phyloP scores from a whole-genome alignment of 2,797 vertebrate species.

The Lacerta agilis region DNA sequence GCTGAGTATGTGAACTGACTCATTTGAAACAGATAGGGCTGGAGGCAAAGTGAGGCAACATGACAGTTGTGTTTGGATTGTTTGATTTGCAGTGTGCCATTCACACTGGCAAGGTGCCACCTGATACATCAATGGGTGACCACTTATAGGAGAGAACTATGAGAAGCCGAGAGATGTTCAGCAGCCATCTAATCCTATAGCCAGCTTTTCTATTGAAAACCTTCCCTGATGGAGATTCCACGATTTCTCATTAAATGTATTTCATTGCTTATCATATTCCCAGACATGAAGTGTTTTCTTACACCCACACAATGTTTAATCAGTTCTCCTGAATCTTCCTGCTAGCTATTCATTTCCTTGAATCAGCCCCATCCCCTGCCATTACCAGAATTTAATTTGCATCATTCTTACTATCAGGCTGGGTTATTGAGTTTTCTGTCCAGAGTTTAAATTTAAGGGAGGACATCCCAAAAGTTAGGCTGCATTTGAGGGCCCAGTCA shows the following conservation, averaged over 20 bases:
- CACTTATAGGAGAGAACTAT: neutral
- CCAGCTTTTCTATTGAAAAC: neutral
- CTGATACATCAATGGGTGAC: slow-evolving; percentile 25
- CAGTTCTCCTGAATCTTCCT: neutral
- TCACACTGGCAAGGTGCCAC: neutral
- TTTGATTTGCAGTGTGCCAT: neutral
- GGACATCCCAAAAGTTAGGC: neutral
- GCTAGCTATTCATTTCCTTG: neutral
- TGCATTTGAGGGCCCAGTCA: no score
- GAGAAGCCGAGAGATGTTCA: no score
- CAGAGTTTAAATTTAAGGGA: neutral
- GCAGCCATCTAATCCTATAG: neutral
- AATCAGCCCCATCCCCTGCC: neutral
- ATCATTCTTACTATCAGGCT: neutral
- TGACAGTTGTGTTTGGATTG: neutral
- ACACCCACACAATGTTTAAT: neutral
- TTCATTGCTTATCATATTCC: neutral
- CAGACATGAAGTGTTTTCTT: neutral
- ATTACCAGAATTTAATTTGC: neutral
- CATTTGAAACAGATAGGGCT: neutral
- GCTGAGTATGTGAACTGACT: neutral
- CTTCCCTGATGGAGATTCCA: neutral
- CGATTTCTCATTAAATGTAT: neutral
- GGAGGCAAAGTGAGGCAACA: neutral
- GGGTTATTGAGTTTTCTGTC: neutral